Base-by-base conservation (phyloP, 2,797 vertebrate species). In the Anguilla marmorata region DNA sequence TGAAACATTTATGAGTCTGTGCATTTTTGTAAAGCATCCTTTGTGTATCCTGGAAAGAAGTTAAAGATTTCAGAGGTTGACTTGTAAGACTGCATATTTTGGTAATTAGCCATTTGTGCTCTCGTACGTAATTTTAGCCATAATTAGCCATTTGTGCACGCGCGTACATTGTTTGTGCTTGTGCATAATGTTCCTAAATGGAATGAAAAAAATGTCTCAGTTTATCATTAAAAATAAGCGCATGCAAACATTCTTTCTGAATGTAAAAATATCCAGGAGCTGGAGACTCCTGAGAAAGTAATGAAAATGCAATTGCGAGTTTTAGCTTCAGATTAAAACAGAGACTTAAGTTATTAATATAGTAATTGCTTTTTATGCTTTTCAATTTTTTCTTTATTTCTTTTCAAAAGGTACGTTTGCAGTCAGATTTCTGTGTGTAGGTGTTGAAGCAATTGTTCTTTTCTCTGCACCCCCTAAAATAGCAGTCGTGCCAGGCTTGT, bases 401-500 rank as follows among this genome's bases (percentile, higher is more conserved):
- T 87, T 92, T 93, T 93, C 92, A 80, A 89, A 92, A 92, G 94
- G 93, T 92, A 93, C 87, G 93, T 92, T 89, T 91, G 84, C 86
- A 91, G 92, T 94, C 92, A 93, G 90, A 91, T 94, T 94, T 92
- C 93, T 92, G 92, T 94, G 94, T 94, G 94, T 95, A 94, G 95
- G 95, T 95, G 95, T 95, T 93, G 93, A 94, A 95, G 95, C 95
- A 95, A 95, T 96, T 93, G 94, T 94, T 95, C 92, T 94, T 89
- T 93, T 95, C 93, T 87, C 88, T 92, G 93, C 94, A 93, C 95
- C 95, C 95, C 94, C 96, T 94, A 95, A 95, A 96, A 96, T 95
- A 95, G 95, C 95, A 96, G 94, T 94, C 95, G 91, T 96, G 95
- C 95, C 89, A 90, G 93, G 94, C 95, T 96, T 96, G 96, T 96